These are phyloP conservation scores for Tetramorium bicarinatum DNA, from an alignment of 2,888 invertebrate genomes.

Conservation along the genomic window DNA sequence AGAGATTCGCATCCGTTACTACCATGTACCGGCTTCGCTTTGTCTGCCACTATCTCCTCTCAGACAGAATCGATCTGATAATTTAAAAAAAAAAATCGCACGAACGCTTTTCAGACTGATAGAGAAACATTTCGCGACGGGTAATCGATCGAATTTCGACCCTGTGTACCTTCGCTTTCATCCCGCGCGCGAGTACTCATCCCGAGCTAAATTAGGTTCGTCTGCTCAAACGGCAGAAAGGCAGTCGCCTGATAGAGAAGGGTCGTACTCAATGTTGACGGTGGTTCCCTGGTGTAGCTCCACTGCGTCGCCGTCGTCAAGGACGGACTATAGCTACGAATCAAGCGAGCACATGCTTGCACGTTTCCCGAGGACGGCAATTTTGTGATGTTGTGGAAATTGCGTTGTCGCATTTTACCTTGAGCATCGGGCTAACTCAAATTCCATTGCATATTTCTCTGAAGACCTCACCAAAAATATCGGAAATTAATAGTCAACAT, in stretches of 20 bases:
- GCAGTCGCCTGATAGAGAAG: not conserved
- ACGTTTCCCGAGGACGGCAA: not conserved
- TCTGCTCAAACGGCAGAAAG: constrained; percentile 31
- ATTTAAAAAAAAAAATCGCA: not conserved
- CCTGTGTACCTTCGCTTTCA: constrained; percentile 1
- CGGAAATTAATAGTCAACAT: too few relatives aligned
- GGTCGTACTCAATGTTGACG: constrained; percentile 3
- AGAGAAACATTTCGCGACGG: not conserved
- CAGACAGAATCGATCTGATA: not conserved
- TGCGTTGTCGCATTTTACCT: not conserved
- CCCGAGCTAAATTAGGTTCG: constrained; percentile 34
- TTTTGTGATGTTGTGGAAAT: constrained; percentile 15
- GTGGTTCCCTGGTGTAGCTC: constrained; percentile 4
- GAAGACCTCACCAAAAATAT: not conserved
- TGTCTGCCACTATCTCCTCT: not conserved
- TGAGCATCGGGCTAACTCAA: not conserved
- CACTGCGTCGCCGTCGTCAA: not conserved
- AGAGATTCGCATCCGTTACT: not conserved
- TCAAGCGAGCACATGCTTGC: constrained; percentile 17
- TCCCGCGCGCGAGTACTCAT: constrained; percentile 1
- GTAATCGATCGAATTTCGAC: constrained; percentile 15
- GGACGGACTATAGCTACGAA: not conserved
- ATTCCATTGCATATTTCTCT: not conserved
- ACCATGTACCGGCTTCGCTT: not conserved
- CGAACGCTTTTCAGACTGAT: not conserved